Conservation (phyloP, 2,888 invertebrate genomes). For the Furcula furcula region DNA sequence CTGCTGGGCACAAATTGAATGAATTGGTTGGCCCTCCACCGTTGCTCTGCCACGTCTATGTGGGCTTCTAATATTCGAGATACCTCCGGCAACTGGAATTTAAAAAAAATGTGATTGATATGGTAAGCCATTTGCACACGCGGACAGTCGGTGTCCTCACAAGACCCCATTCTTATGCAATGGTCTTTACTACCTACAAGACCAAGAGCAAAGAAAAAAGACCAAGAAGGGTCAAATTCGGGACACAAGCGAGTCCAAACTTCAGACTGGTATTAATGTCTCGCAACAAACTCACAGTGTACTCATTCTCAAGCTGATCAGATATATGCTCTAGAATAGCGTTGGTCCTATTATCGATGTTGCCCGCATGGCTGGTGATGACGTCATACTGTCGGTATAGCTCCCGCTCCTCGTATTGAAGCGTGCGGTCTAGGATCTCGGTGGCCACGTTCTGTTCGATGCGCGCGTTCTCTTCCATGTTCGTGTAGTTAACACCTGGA, state of each 20-base stretch:
- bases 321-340: conserved; percentile 64
- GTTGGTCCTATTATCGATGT: conserved; percentile 69
- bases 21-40: conserved; percentile 51
- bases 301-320: conserved; percentile 54
- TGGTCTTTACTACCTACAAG: too few species aligned
- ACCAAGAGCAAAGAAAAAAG: too few species aligned
- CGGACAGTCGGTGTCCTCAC: too few species aligned
- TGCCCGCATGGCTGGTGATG: conserved; percentile 57
- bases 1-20: conserved; percentile 37
- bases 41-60: conserved; percentile 58
- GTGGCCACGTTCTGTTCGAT: conserved; percentile 62
- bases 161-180: too few species aligned
- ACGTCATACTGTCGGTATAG: conserved; percentile 52
- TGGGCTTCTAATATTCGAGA: conserved; percentile 63
- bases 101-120: too few species aligned
- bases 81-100: conserved; percentile 62
- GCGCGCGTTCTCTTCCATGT: conserved; percentile 51
- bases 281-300: conserved; percentile 55
- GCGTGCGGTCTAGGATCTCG: conserved; percentile 58
- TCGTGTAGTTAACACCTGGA: conserved; percentile 51
- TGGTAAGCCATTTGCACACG: too few species aligned
- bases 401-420: conserved; percentile 56
- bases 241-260: too few species aligned
- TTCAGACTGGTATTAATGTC: too few species aligned
- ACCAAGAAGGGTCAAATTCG: too few species aligned